These are phyloP conservation scores for Troides oblongomaculatus DNA, from an alignment of 2,888 invertebrate species.

Conservation along the genomic window DNA sequence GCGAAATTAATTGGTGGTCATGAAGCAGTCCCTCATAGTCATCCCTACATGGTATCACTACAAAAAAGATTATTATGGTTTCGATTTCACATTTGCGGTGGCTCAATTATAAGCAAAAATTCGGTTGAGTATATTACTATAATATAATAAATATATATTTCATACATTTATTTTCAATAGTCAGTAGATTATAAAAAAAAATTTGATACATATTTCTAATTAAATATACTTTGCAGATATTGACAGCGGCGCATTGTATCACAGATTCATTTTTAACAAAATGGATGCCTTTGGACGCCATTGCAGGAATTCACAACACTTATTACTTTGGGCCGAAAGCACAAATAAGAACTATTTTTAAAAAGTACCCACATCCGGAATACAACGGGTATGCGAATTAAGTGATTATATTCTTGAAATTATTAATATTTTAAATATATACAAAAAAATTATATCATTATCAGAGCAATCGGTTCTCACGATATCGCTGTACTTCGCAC, in stretches of 20 bases:
- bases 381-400: slow-evolving; percentile 60
- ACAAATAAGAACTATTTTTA: slow-evolving; percentile 56
- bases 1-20: slow-evolving; percentile 64
- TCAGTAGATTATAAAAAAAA: no score
- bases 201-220: background rate
- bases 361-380: slow-evolving; percentile 65
- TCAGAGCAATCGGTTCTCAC: slow-evolving; percentile 68
- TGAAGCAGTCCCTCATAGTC: slow-evolving; percentile 60
- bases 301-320: slow-evolving; percentile 69
- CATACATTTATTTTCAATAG: no score
- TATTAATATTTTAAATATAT: background rate
- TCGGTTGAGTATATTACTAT: slow-evolving; percentile 5
- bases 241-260: slow-evolving; percentile 73
- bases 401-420: background rate
- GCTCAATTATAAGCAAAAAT: slow-evolving; percentile 46
- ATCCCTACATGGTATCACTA: slow-evolving; percentile 72
- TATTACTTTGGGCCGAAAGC: slow-evolving; percentile 52
- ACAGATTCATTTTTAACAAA: slow-evolving; percentile 55
- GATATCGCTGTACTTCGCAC: slow-evolving; percentile 78
- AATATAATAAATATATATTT: no score
- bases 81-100: slow-evolving; percentile 65
- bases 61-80: slow-evolving; percentile 62
- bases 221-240: slow-evolving; percentile 44
- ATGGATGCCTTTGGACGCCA: slow-evolving; percentile 65
- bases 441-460: slow-evolving; percentile 31